Base-by-base conservation (phyloP, 2,113 vertebrate genomes). In the Cebus imitator region DNA sequence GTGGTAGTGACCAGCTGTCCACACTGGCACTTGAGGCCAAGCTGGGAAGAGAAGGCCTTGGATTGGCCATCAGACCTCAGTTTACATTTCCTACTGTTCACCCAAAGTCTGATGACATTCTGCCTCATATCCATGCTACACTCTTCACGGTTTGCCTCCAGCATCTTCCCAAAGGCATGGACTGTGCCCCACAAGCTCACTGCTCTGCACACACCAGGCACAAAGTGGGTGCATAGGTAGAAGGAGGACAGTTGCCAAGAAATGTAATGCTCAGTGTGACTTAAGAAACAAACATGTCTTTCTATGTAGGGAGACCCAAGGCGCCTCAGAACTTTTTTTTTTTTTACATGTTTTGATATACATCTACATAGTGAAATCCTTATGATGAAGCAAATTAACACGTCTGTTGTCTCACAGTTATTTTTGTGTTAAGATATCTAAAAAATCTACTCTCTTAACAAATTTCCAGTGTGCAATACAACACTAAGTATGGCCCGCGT, bases 241-340 rank as follows among this genome's bases (percentile, higher is more conserved):
- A 75, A 76, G 12, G 58, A 5, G n/a, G 20, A 76, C 82, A 82
- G 66, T 78, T 35, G 50, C 27, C 68, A 83, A 81, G 50, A 94
- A 87, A 72, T n/a, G 35, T 32, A 35, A 94, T 35, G 8, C 43
- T 96, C 73, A 52, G 78, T 83, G 5, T 23, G 2, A 27, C 40
- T 78, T 79, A 88, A 70, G 58, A 85, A 87, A 87, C n/a, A 78
- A 45, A 70, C 13, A 43, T 82, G 91, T 91, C 79, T 87, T 91
- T 80, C 76, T 76, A 37, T 8, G 30, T 91, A 35, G 9, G 8
- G 21, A 43, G 35, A 45, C 20, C 27, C 45, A 37, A 76, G 20
- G 43, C 21, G 37, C 45, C 68, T 73, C 37, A 18, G 68, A 79
- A 66, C 40, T 32, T 79, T 48, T 80, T 66, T 66, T 14, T 25